Evolutionary conservation across 2,113 vertebrate species (phyloP).

Genomic region (Ceyx cyanopectus): DNA sequence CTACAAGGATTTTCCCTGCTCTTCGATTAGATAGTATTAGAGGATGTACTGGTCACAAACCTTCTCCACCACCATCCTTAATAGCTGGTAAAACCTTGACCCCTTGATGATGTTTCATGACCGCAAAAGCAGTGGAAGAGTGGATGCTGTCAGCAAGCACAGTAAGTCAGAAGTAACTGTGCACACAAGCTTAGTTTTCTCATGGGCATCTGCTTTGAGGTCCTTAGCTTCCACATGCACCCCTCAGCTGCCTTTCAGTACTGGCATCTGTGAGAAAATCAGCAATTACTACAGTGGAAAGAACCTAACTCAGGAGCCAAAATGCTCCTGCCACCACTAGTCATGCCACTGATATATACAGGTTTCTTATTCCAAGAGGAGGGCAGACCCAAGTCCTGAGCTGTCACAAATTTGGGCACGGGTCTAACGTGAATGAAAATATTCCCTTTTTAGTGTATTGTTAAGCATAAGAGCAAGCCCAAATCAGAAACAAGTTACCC

Average conservation of each 20-base stretch:
- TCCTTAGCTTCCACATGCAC: background rate
- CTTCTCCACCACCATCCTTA: background rate
- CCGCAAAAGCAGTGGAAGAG: background rate
- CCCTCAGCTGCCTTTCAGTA: background rate
- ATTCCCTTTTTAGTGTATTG: fast-evolving
- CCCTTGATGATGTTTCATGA: background rate
- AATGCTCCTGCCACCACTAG: background rate
- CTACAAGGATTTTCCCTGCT: background rate
- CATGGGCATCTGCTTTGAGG: background rate
- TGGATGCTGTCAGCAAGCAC: background rate
- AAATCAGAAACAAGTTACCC: background rate
- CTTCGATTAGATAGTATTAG: slow-evolving; percentile 19
- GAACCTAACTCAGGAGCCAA: background rate
- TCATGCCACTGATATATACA: background rate
- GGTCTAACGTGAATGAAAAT: background rate
- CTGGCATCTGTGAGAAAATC: background rate
- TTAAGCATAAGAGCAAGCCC: background rate
- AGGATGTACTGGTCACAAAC: background rate
- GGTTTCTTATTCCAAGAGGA: background rate
- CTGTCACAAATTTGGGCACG: background rate
- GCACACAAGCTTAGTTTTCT: background rate
- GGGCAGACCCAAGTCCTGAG: background rate
- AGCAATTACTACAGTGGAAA: background rate
- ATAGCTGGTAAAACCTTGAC: slow-evolving; percentile 7
- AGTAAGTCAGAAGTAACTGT: background rate